A percentile compares a stretch with the other conserved stretches of the same genome.
Evolutionary conservation across 2,888 invertebrate genomes (phyloP).

Genomic region (Yponomeuta sedellus): DNA sequence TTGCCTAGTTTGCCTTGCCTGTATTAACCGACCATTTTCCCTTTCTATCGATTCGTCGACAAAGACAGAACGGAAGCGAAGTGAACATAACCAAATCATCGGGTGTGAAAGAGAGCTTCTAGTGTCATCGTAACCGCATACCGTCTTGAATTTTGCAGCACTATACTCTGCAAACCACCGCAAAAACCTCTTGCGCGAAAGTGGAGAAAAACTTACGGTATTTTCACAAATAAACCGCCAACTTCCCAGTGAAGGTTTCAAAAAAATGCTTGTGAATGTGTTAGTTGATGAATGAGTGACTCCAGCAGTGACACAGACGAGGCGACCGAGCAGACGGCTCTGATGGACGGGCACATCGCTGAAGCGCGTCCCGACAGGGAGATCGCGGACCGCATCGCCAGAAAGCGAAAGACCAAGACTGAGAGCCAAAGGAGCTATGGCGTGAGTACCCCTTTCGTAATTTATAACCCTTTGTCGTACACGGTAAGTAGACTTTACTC

Average conservation of each 20-base stretch:
- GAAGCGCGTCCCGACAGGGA: constrained; percentile 78
- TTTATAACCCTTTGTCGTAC: constrained; percentile 9
- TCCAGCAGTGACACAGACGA: constrained; percentile 70
- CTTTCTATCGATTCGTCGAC: background rate
- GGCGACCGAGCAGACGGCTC: constrained; percentile 85
- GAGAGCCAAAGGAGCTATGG: constrained; percentile 72
- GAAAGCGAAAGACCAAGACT: constrained; percentile 74
- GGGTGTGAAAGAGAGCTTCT: background rate
- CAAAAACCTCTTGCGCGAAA: constrained; percentile 10
- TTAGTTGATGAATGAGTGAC: constrained; percentile 46
- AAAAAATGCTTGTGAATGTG: constrained; percentile 36
- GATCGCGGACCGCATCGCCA: constrained; percentile 67
- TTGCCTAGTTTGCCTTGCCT: background rate
- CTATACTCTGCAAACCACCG: constrained; percentile 4
- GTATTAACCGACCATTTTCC: background rate
- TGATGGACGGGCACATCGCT: constrained; percentile 90
- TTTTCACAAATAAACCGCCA: background rate
- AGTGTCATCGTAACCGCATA: background rate
- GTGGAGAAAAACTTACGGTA: constrained; percentile 10
- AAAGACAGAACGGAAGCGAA: background rate
- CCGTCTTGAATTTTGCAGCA: background rate
- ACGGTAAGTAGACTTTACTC: background rate
- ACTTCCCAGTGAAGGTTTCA: constrained; percentile 15
- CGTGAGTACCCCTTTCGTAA: constrained; percentile 44
- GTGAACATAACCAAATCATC: background rate